phyloP scores from a whole-genome alignment of 2,888 invertebrate genomes.

The Ctenicera cuprea region DNA sequence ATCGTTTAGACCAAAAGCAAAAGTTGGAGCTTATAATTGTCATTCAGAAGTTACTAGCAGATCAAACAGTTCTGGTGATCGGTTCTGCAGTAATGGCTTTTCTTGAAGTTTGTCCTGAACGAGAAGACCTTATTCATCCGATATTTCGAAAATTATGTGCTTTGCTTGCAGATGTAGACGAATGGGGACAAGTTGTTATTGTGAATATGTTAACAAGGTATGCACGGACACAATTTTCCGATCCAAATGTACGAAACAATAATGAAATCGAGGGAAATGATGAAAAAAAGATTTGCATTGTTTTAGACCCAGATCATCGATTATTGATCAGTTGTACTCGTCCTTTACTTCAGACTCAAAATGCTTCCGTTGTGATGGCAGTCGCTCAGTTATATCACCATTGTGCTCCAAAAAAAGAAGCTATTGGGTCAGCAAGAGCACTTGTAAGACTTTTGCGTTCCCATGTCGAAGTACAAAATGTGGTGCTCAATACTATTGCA shows the following conservation, averaged over 20 bases:
- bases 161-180: conserved; percentile 96
- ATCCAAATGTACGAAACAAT: conserved; percentile 81
- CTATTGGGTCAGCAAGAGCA: conserved; percentile 92
- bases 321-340: conserved; percentile 92
- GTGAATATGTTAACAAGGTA: conserved; percentile 98
- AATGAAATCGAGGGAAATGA: too few relatives aligned
- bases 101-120: conserved; percentile 96
- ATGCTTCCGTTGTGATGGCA: conserved; percentile 97
- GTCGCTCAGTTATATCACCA: conserved; percentile 98
- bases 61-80: conserved; percentile 96
- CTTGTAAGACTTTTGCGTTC: conserved; percentile 93
- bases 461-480: conserved; percentile 96
- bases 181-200: conserved; percentile 99
- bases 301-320: conserved; percentile 93
- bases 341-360: conserved; percentile 95
- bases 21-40: conserved; percentile 72
- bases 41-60: conserved; percentile 80
- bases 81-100: conserved; percentile 99
- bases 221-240: conserved; percentile 91
- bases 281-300: conserved; percentile 72
- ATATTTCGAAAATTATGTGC: conserved; percentile 97
- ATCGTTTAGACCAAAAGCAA: conserved; percentile 95
- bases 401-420: conserved; percentile 92
- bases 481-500: conserved; percentile 96
- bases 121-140: conserved; percentile 96